Conservation (phyloP, 1,140 invertebrate genomes). For the Sitodiplosis mosellana region DNA sequence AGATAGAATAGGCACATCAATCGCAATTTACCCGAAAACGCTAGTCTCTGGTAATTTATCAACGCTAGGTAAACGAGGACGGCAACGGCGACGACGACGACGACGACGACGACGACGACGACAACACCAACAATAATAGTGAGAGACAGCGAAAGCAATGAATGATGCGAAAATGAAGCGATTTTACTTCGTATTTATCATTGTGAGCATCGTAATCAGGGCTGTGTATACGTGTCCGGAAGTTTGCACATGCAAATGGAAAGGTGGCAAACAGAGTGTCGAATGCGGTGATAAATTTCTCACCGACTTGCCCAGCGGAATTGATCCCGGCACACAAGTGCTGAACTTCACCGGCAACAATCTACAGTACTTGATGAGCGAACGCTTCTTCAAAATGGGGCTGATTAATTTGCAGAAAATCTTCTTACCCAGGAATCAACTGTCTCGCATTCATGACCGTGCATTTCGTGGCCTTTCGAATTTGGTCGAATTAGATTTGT, state of each 20-base stretch:
- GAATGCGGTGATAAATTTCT: constrained; percentile 62
- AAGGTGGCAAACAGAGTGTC: constrained; percentile 74
- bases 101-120: too few species aligned
- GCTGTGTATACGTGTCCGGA: constrained; percentile 39
- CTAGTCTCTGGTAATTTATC: too few species aligned
- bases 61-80: too few species aligned
- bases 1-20: too few species aligned
- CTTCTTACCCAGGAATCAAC: constrained; percentile 53
- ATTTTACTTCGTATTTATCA: neutral
- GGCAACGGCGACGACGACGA: too few species aligned
- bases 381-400: constrained; percentile 56
- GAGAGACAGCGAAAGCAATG: too few species aligned
- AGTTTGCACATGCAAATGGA: constrained; percentile 75
- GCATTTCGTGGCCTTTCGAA: constrained; percentile 71
- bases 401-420: constrained; percentile 76
- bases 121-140: too few species aligned
- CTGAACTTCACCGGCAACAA: constrained; percentile 69
- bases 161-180: neutral
- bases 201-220: neutral
- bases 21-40: too few species aligned
- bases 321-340: constrained; percentile 77
- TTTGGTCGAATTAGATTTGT: constrained; percentile 73
- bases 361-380: constrained; percentile 49
- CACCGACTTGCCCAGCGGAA: constrained; percentile 55
- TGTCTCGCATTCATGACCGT: constrained; percentile 54